Conservation (phyloP, 2,888 invertebrate species). For the Orthosia cruda region DNA sequence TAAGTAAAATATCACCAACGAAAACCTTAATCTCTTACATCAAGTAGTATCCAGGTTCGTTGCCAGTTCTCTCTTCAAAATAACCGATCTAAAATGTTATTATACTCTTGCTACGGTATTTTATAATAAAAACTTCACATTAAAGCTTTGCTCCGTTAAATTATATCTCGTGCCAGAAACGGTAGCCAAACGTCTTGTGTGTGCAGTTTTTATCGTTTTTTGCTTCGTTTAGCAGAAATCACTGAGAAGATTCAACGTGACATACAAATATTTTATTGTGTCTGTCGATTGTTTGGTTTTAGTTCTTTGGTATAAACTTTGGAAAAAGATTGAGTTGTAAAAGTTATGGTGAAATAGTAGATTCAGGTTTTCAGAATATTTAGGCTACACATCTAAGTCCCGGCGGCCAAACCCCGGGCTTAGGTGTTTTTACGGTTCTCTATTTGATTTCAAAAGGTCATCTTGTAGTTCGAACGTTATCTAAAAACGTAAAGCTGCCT, state of each 20-base stretch:
- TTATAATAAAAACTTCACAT: constrained; percentile 51
- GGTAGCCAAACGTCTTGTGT: constrained; percentile 66
- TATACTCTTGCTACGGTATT: constrained; percentile 27
- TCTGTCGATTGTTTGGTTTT: constrained; percentile 6
- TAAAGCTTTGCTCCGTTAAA: constrained; percentile 50
- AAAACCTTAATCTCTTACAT: constrained; percentile 22
- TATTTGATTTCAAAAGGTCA: too few species aligned
- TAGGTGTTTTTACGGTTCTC: too few species aligned
- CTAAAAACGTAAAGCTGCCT: too few species aligned
- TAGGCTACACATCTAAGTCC: too few species aligned
- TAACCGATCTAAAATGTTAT: constrained; percentile 38
- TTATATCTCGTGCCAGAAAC: constrained; percentile 49
- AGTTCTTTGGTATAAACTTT: neutral
- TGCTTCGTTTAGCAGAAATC: constrained; percentile 69
- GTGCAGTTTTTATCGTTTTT: constrained; percentile 71
- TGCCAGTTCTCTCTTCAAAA: constrained; percentile 35
- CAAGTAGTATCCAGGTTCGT: constrained; percentile 20
- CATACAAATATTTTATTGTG: constrained; percentile 53
- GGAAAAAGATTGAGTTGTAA: too few species aligned
- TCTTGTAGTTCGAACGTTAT: too few species aligned
- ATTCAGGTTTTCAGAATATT: too few species aligned
- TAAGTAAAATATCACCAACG: neutral
- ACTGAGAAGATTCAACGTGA: constrained; percentile 47
- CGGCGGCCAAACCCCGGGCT: too few species aligned
- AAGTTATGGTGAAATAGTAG: neutral